Evolutionary conservation across 30 jellyfish, hydroid and myxozoan genomes (phyloP).

Genomic region (Morbakka virulenta): DNA sequence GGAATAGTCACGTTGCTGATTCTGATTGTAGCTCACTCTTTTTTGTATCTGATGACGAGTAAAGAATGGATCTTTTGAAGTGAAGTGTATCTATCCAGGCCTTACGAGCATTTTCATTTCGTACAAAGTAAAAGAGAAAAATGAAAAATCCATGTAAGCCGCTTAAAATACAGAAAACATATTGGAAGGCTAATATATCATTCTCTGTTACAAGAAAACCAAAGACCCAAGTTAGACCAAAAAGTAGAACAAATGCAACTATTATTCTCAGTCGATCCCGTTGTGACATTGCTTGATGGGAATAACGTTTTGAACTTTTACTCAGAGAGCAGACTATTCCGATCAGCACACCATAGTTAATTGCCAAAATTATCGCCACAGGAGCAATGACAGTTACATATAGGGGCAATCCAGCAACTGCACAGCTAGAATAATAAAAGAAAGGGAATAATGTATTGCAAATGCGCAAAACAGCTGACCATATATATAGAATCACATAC

Average conservation of each 20-base stretch:
- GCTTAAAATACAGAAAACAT: constrained; percentile 74
- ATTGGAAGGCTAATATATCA: constrained; percentile 71
- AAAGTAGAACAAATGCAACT: constrained; percentile 72
- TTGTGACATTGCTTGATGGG: constrained; percentile 59
- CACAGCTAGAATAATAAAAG: constrained; percentile 71
- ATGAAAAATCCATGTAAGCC: constrained; percentile 75
- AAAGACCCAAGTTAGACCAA: constrained; percentile 87
- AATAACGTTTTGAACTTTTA: constrained; percentile 65
- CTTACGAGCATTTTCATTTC: constrained; percentile 75
- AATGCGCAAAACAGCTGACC: too few species aligned
- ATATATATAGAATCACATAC: too few species aligned
- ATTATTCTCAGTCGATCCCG: constrained; percentile 73
- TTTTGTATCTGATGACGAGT: constrained; percentile 40
- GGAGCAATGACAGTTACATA: constrained; percentile 73
- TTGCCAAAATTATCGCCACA: constrained; percentile 36
- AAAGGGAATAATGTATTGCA: too few species aligned
- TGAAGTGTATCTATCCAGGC: constrained; percentile 62
- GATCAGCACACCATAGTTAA: constrained; percentile 52
- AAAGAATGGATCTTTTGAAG: neutral
- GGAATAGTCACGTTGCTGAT: constrained; percentile 34
- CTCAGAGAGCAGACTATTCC: constrained; percentile 56
- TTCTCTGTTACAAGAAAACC: constrained; percentile 72
- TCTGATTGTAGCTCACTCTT: constrained; percentile 50
- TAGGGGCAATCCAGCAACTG: constrained; percentile 69
- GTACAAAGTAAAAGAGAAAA: constrained; percentile 67